A percentile compares a stretch with the other conserved stretches of the same genome.
Conservation (phyloP, 2,113 vertebrate species). For the Cricetomys ansorgei region DNA sequence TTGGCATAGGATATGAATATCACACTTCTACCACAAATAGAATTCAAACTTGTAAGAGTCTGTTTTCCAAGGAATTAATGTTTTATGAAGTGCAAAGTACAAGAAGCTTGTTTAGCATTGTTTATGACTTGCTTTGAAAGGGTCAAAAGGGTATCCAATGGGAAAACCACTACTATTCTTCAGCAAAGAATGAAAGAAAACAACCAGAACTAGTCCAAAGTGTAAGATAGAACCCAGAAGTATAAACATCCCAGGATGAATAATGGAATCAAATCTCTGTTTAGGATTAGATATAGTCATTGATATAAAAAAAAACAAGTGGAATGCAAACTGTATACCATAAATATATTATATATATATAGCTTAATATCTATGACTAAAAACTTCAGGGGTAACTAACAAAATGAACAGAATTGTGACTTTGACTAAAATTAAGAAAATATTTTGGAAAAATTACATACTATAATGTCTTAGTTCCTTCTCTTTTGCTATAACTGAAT, state of each 20-base stretch:
- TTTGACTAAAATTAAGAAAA: too few species aligned
- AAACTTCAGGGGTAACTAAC: too few species aligned
- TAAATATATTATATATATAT: not conserved
- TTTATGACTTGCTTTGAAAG: not conserved
- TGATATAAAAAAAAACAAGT: not conserved
- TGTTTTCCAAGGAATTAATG: not conserved
- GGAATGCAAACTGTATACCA: not conserved
- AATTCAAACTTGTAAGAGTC: not conserved
- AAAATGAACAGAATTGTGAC: too few species aligned
- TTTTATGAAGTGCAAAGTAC: not conserved
- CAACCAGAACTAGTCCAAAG: not conserved
- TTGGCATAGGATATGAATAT: not conserved
- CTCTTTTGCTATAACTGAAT: too few species aligned
- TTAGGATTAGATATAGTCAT: not conserved
- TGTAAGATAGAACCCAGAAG: not conserved
- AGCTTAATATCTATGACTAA: not conserved
- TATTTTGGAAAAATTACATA: too few species aligned
- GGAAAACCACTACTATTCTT: not conserved
- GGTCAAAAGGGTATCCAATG: not conserved
- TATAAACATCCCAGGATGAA: not conserved
- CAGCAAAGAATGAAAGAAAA: slow-evolving; percentile 20
- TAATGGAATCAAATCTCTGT: not conserved
- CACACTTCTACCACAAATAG: not conserved
- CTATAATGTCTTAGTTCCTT: too few species aligned
- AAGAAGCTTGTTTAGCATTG: not conserved